Percentiles rank a stretch among this genome's conserved stretches.
These are phyloP conservation scores for Athene cunicularia DNA, from an alignment of 2,113 vertebrate genomes.

Conservation along the genomic window DNA sequence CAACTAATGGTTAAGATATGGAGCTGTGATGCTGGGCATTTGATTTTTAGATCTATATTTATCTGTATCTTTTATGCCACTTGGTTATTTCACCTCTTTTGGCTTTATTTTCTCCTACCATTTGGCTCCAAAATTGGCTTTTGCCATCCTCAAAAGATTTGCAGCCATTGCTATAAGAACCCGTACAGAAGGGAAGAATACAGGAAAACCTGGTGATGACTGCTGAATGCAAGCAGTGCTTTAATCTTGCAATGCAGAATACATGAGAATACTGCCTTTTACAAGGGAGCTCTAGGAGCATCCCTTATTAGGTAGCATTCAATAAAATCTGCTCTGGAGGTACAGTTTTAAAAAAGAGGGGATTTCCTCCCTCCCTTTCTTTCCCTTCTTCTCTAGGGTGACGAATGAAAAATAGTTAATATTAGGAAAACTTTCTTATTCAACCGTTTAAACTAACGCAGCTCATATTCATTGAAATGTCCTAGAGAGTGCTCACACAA, in stretches of 20 bases:
- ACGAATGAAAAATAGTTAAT: background rate
- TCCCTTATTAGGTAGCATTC: background rate
- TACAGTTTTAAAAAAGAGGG: background rate
- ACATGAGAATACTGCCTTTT: background rate
- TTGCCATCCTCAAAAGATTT: background rate
- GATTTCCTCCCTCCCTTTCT: background rate
- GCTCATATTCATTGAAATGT: background rate
- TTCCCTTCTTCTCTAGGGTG: background rate
- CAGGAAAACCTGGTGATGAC: background rate
- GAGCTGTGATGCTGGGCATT: background rate
- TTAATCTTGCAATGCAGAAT: background rate
- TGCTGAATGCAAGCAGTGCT: background rate
- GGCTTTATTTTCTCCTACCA: background rate
- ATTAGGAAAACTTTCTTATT: background rate
- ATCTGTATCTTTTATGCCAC: background rate
- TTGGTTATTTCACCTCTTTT: background rate
- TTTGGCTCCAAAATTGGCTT: background rate
- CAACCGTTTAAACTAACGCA: rapidly evolving
- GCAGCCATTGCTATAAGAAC: background rate
- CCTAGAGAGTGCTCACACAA: too few species aligned
- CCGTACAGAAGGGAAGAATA: background rate
- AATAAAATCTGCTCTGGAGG: background rate
- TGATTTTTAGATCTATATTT: background rate
- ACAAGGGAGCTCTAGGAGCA: background rate
- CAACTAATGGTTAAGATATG: background rate